Conservation (phyloP, 2,888 invertebrate genomes). For the Tipula helvola region DNA sequence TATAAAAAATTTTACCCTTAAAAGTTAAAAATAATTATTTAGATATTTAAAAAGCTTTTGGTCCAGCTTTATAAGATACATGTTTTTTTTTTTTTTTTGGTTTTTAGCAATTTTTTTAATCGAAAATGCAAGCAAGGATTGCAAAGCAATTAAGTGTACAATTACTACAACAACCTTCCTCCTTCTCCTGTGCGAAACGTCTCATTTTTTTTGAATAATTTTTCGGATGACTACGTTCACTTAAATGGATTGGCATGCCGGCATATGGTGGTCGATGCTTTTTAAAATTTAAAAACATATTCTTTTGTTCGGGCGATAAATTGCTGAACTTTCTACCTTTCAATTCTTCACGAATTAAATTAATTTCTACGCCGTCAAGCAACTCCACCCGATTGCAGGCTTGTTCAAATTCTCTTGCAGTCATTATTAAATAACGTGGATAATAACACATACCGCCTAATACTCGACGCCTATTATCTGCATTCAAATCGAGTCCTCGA, state of each 20-base stretch:
- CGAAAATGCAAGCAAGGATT: constrained; percentile 34
- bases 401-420: constrained; percentile 26
- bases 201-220: constrained; percentile 36
- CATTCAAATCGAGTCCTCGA: constrained; percentile 28
- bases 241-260: constrained; percentile 34
- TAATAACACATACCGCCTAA: constrained; percentile 32
- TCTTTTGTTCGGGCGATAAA: constrained; percentile 31
- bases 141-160: constrained; percentile 33
- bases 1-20: not conserved
- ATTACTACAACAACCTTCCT: constrained; percentile 32
- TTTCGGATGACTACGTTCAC: constrained; percentile 33
- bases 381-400: constrained; percentile 32
- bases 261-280: constrained; percentile 32
- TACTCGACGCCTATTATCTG: constrained; percentile 33
- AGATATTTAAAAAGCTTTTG: not conserved
- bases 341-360: constrained; percentile 28
- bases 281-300: constrained; percentile 31
- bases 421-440: constrained; percentile 31
- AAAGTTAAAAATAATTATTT: not conserved
- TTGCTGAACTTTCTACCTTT: constrained; percentile 31
- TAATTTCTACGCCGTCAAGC: constrained; percentile 29
- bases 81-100: not conserved
- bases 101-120: constrained; percentile 22
- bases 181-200: constrained; percentile 22
- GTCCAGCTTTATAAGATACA: not conserved